Base-by-base conservation (phyloP, 1,140 invertebrate species). In the Hesperophylax magnus region DNA sequence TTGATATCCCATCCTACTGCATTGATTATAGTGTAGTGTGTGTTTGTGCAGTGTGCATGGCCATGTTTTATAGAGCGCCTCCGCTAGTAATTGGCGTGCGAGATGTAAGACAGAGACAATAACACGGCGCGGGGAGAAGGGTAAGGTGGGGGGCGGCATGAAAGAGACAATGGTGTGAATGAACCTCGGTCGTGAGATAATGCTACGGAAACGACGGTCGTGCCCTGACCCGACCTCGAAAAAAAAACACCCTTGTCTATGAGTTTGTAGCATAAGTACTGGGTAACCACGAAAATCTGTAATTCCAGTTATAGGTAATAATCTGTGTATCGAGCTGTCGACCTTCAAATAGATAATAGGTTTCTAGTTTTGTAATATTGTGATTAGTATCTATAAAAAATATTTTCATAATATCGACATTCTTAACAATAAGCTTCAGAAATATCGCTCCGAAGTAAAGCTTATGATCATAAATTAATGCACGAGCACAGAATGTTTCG, bases 191-290 rank as follows among this genome's bases (percentile, higher is more conserved):
- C 71, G 71, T 75, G 71, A 75, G 54, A 75, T 58, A 75, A 75
- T 17, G 71, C 52, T 24, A 24, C 20, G 47, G 67, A 71, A 71
- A 71, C 39, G 34, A 20, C 17, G 53, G 6, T 58, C 71, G 53
- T 75, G 71, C 71, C 53, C n/a, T 75, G 71, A 75, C 71, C 67
- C 67, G 63, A 67, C 63, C 69, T 47, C 54, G 53, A 75, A 75
- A 75, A 74, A 74, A 75, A 75, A 56, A 31, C 31, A 54, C 71
- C 71, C 69, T 72, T 72, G 69, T 72, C 69, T 72, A 72, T 72
- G 39, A 47, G 39, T 47, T 14, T 47, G 11, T 14, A 14, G 1
- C 39, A 47, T 27, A 53, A 53, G 52, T 18, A 53, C 69, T 53
- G 34, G 47, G 69, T 20, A 8, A 15, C 31, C 15, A 72, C 34